Evolutionary conservation across 2,888 invertebrate species (phyloP).

Genomic region (Aplocera efformata): DNA sequence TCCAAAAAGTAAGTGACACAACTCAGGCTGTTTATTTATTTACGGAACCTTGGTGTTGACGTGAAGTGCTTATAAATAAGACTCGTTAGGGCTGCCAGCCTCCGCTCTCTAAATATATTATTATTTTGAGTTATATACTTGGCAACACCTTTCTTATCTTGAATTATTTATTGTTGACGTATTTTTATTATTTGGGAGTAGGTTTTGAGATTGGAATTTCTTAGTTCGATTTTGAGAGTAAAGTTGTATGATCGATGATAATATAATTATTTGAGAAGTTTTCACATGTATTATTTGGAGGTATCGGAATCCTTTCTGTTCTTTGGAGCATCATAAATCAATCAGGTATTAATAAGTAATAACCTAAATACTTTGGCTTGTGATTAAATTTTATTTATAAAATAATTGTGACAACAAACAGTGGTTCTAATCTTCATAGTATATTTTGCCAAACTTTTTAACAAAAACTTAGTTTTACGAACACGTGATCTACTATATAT

Average conservation of each 20-base stretch:
- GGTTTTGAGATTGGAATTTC: conserved; percentile 13
- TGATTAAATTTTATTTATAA: too few relatives aligned
- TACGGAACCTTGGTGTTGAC: conserved; percentile 38
- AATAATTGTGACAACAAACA: too few relatives aligned
- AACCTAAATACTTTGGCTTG: too few relatives aligned
- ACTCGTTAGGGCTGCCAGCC: conserved; percentile 43
- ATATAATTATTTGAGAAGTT: not conserved
- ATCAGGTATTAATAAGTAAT: too few relatives aligned
- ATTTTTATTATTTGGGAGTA: conserved; percentile 18
- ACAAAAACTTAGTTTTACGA: too few relatives aligned
- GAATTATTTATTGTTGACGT: conserved; percentile 29
- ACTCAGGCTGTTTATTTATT: conserved; percentile 45
- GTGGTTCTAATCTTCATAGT: too few relatives aligned
- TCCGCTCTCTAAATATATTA: conserved; percentile 29
- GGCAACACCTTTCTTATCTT: conserved; percentile 27
- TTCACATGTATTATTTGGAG: not conserved
- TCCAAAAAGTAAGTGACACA: conserved; percentile 36
- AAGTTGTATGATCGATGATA: too few relatives aligned
- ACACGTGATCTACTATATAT: too few relatives aligned
- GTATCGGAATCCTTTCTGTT: too few relatives aligned
- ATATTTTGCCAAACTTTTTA: too few relatives aligned
- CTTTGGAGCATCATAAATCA: too few relatives aligned
- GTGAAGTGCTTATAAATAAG: conserved; percentile 53
- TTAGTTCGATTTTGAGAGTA: not conserved
- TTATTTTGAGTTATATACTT: conserved; percentile 31